Conservation (phyloP, 2,113 vertebrate species). For the Dissostichus mawsoni region DNA sequence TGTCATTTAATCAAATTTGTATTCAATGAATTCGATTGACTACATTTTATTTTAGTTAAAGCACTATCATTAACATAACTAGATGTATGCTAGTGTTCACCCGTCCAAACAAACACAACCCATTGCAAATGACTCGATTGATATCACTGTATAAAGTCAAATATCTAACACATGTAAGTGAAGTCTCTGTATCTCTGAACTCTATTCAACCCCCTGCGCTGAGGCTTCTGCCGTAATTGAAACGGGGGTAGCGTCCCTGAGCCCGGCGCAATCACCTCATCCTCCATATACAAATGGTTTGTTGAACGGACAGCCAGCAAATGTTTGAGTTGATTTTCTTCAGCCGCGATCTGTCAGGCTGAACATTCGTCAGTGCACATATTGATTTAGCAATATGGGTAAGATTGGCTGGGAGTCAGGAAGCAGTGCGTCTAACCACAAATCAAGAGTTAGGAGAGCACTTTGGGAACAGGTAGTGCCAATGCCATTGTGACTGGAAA, state of each 20-base stretch:
- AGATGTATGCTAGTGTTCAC: background rate
- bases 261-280: conserved; percentile 47
- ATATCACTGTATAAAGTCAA: conserved; percentile 5
- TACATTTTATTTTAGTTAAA: background rate
- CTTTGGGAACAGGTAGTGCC: conserved; percentile 52
- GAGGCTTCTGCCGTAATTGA: conserved; percentile 62
- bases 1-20: background rate
- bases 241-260: conserved; percentile 40
- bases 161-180: background rate
- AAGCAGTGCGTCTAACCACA: conserved; percentile 70
- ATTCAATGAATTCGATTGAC: background rate
- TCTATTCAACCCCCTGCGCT: conserved; percentile 60
- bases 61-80: background rate
- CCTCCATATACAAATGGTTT: conserved; percentile 72
- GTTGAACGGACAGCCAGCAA: conserved; percentile 72
- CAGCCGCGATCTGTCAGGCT: conserved; percentile 64
- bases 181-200: conserved; percentile 44
- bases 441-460: conserved; percentile 68
- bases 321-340: conserved; percentile 79
- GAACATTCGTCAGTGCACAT: conserved; percentile 69
- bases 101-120: background rate
- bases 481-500: conserved; percentile 34
- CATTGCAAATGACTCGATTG: background rate
- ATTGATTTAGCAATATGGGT: conserved; percentile 80
- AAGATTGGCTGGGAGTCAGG: conserved; percentile 78